These are phyloP conservation scores for Galaxea fascicularis DNA, from an alignment of 92 coral and sea anemone genomes.

Conservation along the genomic window DNA sequence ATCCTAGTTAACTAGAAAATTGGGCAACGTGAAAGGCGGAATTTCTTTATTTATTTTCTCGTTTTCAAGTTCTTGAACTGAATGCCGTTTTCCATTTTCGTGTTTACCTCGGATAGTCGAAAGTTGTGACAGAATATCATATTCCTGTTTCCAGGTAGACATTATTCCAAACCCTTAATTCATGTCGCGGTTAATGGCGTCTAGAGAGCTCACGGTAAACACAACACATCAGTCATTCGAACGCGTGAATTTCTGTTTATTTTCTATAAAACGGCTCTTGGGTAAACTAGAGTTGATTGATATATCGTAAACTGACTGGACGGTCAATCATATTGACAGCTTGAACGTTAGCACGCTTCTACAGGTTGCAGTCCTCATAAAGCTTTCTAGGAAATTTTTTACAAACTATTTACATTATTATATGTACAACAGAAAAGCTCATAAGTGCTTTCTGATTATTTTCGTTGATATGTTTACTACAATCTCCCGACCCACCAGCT, in stretches of 20 bases:
- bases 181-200: constrained; percentile 20
- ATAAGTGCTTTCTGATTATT: constrained; percentile 43
- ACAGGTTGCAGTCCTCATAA: constrained; percentile 32
- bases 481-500: constrained; percentile 6
- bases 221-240: constrained; percentile 20
- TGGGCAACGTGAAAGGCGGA: background rate
- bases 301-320: constrained; percentile 12
- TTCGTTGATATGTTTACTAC: constrained; percentile 30
- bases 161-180: background rate
- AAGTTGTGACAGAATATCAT: constrained; percentile 14
- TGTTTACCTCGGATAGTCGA: background rate
- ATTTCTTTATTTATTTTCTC: constrained; percentile 9
- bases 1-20: constrained; percentile 22
- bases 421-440: constrained; percentile 57
- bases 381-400: constrained; percentile 56
- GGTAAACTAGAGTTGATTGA: constrained; percentile 39
- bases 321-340: constrained; percentile 40
- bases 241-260: constrained; percentile 36
- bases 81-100: constrained; percentile 25
- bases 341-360: constrained; percentile 32
- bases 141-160: background rate
- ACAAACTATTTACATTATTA: constrained; percentile 86
- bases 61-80: constrained; percentile 36
- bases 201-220: constrained; percentile 7
- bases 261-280: constrained; percentile 52